Base-by-base conservation (phyloP, 2,797 vertebrate species). In the Fistularia commersonii region DNA sequence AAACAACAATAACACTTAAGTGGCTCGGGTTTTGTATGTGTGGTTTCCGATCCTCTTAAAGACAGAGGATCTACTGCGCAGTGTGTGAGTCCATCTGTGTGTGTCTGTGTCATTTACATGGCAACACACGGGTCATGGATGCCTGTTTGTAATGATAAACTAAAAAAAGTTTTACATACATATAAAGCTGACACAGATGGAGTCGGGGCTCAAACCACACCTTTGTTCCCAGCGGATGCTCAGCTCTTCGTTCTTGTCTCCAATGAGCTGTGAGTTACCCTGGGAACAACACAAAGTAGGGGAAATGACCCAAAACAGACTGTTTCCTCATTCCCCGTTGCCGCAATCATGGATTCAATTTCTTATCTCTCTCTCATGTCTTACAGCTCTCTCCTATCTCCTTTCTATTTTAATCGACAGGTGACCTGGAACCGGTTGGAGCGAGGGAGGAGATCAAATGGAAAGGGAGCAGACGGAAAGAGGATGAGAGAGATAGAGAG, bases 381-480 rank as follows among this genome's bases (percentile, higher is more conserved):
- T 66, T 43, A 48, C 63, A 55, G 14, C 51, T 64, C 35, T 60
- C 45, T 34, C 47, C 51, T 57, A 39, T 70, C 57, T 70, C 39
- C 8, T 66, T 64, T 74, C 56, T 80, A 33, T 66, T 76, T 78
- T 61, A 73, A 51, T 77, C 54, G 31, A 72, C 79, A 81, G 78
- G 70, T 83, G 65, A 79, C 71, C 64, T 69, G 74, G 64, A 76
- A 69, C 63, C 52, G 57, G 66, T 74, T 76, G 73, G 63, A 64
- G 63, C 64, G 47, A 54, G 45, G 54, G 57, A 72, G 35, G 48
- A 61, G 74, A 76, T 37, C 66, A 58, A 72, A 78, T 84, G 77
- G 68, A 82, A 64, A 56, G 10, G 55, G 44, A 71, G 51, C 51
- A 40, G 52, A 66, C 48, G 63, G 67, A 51, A 54, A 58, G 54